Conservation (phyloP, 2,113 vertebrate genomes). For the Ginglymostoma cirratum region DNA sequence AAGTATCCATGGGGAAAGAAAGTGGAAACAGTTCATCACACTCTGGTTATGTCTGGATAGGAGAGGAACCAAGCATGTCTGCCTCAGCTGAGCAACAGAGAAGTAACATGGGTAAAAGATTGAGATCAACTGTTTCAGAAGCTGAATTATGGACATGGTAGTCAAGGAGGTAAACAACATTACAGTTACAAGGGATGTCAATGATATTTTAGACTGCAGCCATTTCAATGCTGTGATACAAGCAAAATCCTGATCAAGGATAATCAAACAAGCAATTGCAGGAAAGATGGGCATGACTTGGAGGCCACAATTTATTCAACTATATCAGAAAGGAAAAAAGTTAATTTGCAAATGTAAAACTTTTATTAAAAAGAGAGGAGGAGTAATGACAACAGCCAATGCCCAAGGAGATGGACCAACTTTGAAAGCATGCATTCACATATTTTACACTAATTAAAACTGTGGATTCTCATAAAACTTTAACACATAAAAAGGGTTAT, state of each 20-base stretch:
- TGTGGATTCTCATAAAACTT: neutral
- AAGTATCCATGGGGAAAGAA: neutral
- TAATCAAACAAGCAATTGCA: neutral
- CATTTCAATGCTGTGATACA: neutral
- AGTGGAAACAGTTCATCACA: neutral
- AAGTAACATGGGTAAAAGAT: neutral
- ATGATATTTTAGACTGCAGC: neutral
- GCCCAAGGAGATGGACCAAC: neutral
- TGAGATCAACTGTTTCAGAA: neutral
- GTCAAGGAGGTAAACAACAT: neutral
- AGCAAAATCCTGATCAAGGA: neutral
- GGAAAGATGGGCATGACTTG: neutral
- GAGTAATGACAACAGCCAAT: neutral
- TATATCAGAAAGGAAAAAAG: neutral
- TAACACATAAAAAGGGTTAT: neutral
- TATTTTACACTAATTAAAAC: neutral
- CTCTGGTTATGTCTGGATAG: neutral
- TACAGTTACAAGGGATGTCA: neutral
- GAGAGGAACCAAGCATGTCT: neutral
- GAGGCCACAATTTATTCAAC: neutral
- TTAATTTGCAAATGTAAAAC: neutral
- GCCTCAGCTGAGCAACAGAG: neutral
- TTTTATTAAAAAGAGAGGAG: neutral
- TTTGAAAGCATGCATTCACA: neutral
- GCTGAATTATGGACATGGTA: neutral